Evolutionary conservation across 2,113 vertebrate species (phyloP).

Genomic region (Antechinus stuartii): DNA sequence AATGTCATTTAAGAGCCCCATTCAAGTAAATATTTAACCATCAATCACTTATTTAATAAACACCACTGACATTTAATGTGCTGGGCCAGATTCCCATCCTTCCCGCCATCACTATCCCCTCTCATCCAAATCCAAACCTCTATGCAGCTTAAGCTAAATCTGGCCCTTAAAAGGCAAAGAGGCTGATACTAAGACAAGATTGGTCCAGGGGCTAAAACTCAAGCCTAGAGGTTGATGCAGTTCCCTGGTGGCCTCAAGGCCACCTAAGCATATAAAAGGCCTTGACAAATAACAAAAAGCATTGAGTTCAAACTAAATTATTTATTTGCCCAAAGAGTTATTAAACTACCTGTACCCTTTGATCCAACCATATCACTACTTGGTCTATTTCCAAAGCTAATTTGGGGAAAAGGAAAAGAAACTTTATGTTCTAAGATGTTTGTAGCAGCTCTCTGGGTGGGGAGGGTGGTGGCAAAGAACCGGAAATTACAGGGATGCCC

Average conservation of each 20-base stretch:
- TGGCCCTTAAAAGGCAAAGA: neutral
- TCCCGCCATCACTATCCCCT: neutral
- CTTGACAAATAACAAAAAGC: neutral
- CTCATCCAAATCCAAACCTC: neutral
- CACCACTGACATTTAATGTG: neutral
- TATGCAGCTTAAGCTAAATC: neutral
- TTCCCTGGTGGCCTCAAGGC: neutral
- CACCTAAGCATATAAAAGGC: neutral
- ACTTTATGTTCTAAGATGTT: too few species aligned
- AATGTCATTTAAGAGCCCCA: neutral
- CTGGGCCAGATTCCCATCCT: too few species aligned
- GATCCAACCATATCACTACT: too few species aligned
- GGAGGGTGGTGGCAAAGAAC: too few species aligned
- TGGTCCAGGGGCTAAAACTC: neutral
- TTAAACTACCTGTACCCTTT: too few species aligned
- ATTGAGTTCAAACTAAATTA: neutral
- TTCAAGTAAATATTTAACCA: constrained; percentile 6
- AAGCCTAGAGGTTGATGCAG: neutral
- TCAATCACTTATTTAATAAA: neutral
- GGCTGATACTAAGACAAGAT: neutral
- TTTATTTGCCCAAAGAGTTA: too few species aligned
- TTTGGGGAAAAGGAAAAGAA: too few species aligned
- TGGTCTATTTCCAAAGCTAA: too few species aligned
- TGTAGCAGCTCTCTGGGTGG: too few species aligned
- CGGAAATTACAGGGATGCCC: too few species aligned